Base-by-base conservation (phyloP, 2,797 vertebrate genomes). In the Chaetodon trifasciatus region DNA sequence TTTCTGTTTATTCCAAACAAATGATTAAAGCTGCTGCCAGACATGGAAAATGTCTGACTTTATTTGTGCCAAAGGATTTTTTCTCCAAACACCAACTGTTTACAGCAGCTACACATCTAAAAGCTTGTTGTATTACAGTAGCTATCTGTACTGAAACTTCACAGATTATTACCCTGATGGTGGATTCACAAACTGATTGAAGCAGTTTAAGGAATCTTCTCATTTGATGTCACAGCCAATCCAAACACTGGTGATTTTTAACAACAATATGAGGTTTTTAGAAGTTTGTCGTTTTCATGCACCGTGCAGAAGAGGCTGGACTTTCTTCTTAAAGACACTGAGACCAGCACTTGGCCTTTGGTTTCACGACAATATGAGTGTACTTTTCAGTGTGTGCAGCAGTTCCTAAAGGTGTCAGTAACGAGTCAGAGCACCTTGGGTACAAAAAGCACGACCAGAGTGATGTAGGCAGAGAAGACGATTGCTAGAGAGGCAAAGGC, bases 391-490 rank as follows among this genome's bases (percentile, higher is more conserved):
- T 17, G 28, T 60, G 67, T 37, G 61, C 32, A 44, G 55, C 50
- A 19, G 49, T 66, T 76, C 2, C 17, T 61, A 55, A 63, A 83
- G 40, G 32, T 64, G 52, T 88, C 42, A 66, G 66, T 68, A 53
- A 62, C 5, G n/a, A 65, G 84, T 67, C 56, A 8, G 32, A 60
- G 81, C 76, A 97, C 98, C 97, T 99, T 99, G 73, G 98, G 98
- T 52, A 98, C 97, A 0, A 99, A 99, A 8, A 99, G 97, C 81
- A 99, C 98, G 13, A 99, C 97, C 82, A 99, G 93, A 1, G 98
- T 99, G 91, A 99, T 98, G 90, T 98, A 99, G 83, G 97, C 97
- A 8, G 97, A 99, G 94, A 98, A 99, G 84, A 99, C 96, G 1
- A 98, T 95, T 40, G 97, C 97, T 1, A 99, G 93, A 0, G 97